These are phyloP conservation scores for Pseudomugil tenellus DNA, from an alignment of 2,797 vertebrate genomes.

Conservation along the genomic window DNA sequence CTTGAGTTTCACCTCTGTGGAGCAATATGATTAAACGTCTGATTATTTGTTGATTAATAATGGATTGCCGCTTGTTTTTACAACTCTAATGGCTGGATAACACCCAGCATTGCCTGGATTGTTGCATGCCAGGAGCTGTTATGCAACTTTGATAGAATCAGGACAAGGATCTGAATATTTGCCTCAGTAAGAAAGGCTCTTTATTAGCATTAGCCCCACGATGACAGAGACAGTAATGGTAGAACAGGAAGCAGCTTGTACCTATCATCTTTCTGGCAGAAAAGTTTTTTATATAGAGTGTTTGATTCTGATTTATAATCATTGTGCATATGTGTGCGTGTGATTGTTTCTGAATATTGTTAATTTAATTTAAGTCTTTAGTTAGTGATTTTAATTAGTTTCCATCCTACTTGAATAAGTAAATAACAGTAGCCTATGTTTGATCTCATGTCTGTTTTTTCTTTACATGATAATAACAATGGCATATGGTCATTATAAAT, in stretches of 20 bases:
- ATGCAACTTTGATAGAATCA: slow-evolving; percentile 24
- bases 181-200: background rate
- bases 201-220: slow-evolving; percentile 3
- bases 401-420: too few species aligned
- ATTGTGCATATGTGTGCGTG: too few species aligned
- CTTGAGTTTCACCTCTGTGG: slow-evolving; percentile 36
- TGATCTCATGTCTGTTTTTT: too few species aligned
- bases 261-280: background rate
- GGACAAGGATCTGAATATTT: slow-evolving; percentile 20
- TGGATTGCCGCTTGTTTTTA: slow-evolving; percentile 47
- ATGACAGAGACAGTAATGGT: background rate
- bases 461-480: too few species aligned
- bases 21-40: slow-evolving; percentile 48
- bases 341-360: too few species aligned
- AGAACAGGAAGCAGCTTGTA: background rate
- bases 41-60: slow-evolving; percentile 58
- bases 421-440: too few species aligned
- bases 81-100: slow-evolving; percentile 39
- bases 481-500: too few species aligned
- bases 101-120: slow-evolving; percentile 17
- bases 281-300: background rate
- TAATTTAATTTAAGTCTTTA: too few species aligned
- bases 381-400: too few species aligned
- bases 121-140: slow-evolving; percentile 17
- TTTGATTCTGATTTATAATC: too few species aligned